Percentiles rank a stretch among this genome's conserved stretches.
phyloP scores from a whole-genome alignment of 1,140 invertebrate genomes.

The Cyclina sinensis region DNA sequence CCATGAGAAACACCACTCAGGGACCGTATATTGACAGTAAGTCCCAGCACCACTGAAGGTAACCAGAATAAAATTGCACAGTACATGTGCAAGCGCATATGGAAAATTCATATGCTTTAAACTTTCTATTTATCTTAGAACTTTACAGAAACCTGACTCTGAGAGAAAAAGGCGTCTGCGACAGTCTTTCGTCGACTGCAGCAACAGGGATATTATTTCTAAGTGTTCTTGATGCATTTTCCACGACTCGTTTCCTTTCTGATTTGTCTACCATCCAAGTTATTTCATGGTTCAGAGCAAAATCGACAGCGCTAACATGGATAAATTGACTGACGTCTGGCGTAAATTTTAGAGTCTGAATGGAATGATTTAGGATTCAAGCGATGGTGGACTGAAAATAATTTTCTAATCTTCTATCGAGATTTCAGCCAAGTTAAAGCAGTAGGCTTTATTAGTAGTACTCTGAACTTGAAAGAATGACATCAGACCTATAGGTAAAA shows the following conservation, averaged over 20 bases:
- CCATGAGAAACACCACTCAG: too few relatives aligned
- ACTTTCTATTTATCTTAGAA: too few relatives aligned
- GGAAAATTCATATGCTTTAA: too few relatives aligned
- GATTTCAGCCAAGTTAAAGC: too few relatives aligned
- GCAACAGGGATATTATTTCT: neutral
- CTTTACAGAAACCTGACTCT: neutral
- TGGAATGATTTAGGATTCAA: neutral
- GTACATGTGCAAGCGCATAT: too few relatives aligned
- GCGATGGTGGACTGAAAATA: neutral
- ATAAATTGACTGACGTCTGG: slow-evolving; percentile 25
- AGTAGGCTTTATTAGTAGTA: too few relatives aligned
- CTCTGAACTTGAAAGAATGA: too few relatives aligned
- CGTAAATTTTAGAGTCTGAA: neutral
- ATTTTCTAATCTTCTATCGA: too few relatives aligned
- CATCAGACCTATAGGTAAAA: too few relatives aligned
- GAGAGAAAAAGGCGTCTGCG: neutral
- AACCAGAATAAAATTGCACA: too few relatives aligned
- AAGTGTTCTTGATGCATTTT: slow-evolving; percentile 44
- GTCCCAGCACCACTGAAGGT: too few relatives aligned
- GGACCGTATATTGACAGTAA: too few relatives aligned
- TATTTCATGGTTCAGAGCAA: slow-evolving; percentile 36
- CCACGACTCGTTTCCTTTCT: slow-evolving; percentile 36
- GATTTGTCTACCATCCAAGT: slow-evolving; percentile 56
- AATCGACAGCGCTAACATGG: neutral
- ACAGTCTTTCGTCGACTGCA: slow-evolving; percentile 1